Evolutionary conservation across 2,888 invertebrate species (phyloP), one percentile per base, ranked within the genome.

Genomic region (Athalia cordata): DNA sequence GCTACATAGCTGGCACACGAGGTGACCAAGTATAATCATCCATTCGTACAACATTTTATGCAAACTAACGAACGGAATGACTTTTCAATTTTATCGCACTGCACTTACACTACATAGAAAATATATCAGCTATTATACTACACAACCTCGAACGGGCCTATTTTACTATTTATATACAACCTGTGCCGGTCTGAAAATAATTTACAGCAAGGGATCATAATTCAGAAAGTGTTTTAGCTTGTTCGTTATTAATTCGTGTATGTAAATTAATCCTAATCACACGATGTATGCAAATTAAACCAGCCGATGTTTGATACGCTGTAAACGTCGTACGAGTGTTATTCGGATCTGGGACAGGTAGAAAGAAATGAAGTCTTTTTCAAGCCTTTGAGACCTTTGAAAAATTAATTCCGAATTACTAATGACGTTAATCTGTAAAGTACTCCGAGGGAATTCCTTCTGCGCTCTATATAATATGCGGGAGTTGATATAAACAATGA

Each of bases 311-410:
- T 29, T 29, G 29, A 81, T 81, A 79, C 81, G 80, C 52, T 64
- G 55, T 80, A 81, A 82, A 79, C 80, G 82, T 81, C 78, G 75
- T 78, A 81, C 82, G 83, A 83, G 79, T 65, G 79, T 81, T 78
- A n/a, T n/a, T 79, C 62, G 78, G 29, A 83, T 79, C 78, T 81
- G 75, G 72, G 59, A 72, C 72, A 57, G n/a, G 72, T 59, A 43
- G n/a, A 72, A 57, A 45, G 7, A 11, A 55, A n/a, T 55, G n/a
- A 29, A 68, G 52, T 50, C 68, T 50, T 68, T 55, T 68, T 55
- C 8, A 43, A 68, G 55, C 29, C 47, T n/a, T n/a, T n/a, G n/a
- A n/a, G 13, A 45, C 57, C 59, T 72, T 29, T 29, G 29, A 29
- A 29, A 29, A 29, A 29, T 29, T 29, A 29, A 29, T 29, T 0